Percentiles rank a stretch among this genome's conserved stretches.
Evolutionary conservation across 2,113 vertebrate genomes (phyloP).

Genomic region (Steatornis caripensis): DNA sequence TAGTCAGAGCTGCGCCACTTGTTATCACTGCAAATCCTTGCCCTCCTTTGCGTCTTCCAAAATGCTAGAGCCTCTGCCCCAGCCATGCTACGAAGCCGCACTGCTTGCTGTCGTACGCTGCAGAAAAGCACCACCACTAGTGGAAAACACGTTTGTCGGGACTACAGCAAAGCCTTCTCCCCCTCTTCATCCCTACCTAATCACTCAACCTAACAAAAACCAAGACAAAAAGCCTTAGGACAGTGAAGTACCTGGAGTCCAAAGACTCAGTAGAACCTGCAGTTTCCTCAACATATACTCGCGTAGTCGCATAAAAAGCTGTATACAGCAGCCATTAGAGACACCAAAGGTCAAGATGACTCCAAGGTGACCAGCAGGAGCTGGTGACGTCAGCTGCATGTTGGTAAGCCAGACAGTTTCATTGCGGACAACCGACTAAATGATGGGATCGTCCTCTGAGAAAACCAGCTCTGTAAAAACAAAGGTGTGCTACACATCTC

Average conservation of each 20-base stretch:
- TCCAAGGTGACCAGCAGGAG: not conserved
- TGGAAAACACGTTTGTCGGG: not conserved
- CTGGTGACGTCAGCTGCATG: not conserved
- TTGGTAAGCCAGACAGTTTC: not conserved
- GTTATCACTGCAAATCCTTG: conserved; percentile 35
- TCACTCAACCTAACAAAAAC: not conserved
- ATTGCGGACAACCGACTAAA: not conserved
- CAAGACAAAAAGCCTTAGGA: not conserved
- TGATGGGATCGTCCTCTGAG: not conserved
- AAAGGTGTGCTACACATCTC: not conserved
- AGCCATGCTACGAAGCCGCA: not conserved
- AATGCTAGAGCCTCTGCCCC: conserved; percentile 41
- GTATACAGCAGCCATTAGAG: not conserved
- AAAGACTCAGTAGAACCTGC: not conserved
- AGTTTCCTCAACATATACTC: not conserved
- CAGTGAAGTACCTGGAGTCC: not conserved
- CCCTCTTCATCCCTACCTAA: not conserved
- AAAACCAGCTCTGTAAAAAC: not conserved
- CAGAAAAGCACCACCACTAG: not conserved
- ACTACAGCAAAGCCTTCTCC: not conserved
- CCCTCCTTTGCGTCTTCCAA: not conserved
- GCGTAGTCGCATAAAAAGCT: accelerated
- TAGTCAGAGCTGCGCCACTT: not conserved
- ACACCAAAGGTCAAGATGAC: not conserved
- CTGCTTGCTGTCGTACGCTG: conserved; percentile 27